Base-by-base conservation (phyloP, 2,888 invertebrate species). In the Tachina fera region DNA sequence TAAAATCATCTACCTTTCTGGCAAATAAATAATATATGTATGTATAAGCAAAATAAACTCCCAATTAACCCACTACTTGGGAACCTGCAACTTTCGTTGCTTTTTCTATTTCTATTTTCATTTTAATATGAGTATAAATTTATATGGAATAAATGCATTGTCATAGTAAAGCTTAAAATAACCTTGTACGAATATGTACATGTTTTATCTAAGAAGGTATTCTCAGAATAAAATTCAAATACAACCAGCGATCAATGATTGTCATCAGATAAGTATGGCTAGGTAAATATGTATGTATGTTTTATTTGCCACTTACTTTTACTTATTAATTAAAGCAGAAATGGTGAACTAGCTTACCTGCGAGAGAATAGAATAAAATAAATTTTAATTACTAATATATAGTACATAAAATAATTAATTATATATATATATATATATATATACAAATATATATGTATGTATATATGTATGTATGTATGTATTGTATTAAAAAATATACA, bases 101-200 rank as follows among this genome's bases (percentile, higher is more conserved):
- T 9, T 8, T n/a, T 1, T 22, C n/a, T 39, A 9, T 45, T 19
- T 56, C 16, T 31, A 39, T 31, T 31, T n/a, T 49, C 5, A 14
- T 45, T 60, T 47, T 49, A 72, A 61, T 47, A 39, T n/a, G 19
- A 16, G 45, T 19, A 31, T 41, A 78, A 53, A 77, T 65, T 41
- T 60, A 60, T 72, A 83, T 53, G 16, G 8, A 75, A 75, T 53
- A 82, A 75, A 82, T 58, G 49, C 56, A 65, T 72, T 72, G 72
- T 65, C 56, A 80, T 80, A 58, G 67, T 58, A 56, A 56, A 76
- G 63, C 31, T 65, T 19, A 45, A 63, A 71, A 78, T 53, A 71
- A 56, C 56, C 22, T 71, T 65, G 56, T 72, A 41, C 14, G 8
- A 56, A 65, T 31, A 65, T 6, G 19, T 56, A 31, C 16, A n/a